phyloP scores from a whole-genome alignment of 2,888 invertebrate genomes.

The Mythimna pallens region DNA sequence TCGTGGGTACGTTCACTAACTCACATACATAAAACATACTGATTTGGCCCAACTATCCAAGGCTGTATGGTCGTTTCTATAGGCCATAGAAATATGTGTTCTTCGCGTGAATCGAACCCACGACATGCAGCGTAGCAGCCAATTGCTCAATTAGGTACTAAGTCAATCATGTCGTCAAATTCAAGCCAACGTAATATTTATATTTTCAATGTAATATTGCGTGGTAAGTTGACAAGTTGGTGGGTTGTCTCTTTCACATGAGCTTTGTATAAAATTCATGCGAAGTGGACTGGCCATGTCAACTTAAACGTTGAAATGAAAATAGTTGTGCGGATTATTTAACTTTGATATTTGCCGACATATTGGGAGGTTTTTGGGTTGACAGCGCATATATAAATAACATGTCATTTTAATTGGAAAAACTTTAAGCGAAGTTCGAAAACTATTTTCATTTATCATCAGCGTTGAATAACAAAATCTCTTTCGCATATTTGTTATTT shows the following conservation, averaged over 20 bases:
- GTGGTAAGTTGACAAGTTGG: constrained; percentile 25
- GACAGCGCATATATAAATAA: constrained; percentile 4
- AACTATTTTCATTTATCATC: background rate
- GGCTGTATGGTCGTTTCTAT: no score
- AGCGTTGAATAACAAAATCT: background rate
- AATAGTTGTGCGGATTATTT: constrained; percentile 26
- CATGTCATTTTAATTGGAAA: background rate
- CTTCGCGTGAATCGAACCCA: no score
- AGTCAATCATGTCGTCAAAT: no score
- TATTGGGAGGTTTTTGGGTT: constrained; percentile 1
- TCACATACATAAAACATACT: no score
- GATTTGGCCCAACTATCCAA: no score
- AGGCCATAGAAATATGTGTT: no score
- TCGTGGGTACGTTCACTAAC: no score
- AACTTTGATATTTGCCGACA: constrained; percentile 10
- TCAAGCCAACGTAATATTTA: no score
- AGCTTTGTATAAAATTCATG: constrained; percentile 46
- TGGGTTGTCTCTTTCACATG: constrained; percentile 21
- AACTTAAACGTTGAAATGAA: constrained; percentile 35
- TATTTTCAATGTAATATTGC: constrained; percentile 20
- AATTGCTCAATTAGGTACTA: no score
- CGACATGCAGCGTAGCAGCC: no score
- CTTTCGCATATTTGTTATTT: background rate
- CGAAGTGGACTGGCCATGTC: constrained; percentile 27
- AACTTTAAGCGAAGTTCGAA: background rate